Evolutionary conservation across 2,888 invertebrate genomes (phyloP).

Genomic region (Nomada ruficornis): DNA sequence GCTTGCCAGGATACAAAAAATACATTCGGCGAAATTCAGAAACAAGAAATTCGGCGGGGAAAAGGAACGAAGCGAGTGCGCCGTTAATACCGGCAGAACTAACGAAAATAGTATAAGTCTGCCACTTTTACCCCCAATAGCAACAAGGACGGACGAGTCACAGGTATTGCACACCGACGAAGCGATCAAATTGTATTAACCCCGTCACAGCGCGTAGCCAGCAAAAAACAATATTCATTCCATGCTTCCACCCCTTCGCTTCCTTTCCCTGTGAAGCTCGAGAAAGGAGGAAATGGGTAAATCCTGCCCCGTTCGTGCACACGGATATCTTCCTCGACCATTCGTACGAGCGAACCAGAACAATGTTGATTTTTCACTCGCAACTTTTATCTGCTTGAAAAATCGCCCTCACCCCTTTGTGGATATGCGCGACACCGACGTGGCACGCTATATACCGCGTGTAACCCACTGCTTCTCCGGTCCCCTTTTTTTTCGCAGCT

Average conservation of each 20-base stretch:
- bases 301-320: conserved; percentile 57
- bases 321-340: conserved; percentile 58
- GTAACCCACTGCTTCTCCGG: conserved; percentile 29
- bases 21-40: too few species aligned
- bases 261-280: conserved; percentile 38
- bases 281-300: conserved; percentile 62
- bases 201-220: conserved; percentile 18
- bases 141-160: not conserved
- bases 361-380: conserved; percentile 70
- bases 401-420: conserved; percentile 66
- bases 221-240: conserved; percentile 58
- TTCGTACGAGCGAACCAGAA: conserved; percentile 53
- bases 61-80: too few species aligned
- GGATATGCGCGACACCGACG: conserved; percentile 55
- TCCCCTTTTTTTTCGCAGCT: conserved; percentile 10
- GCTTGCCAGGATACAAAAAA: too few species aligned
- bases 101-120: not conserved
- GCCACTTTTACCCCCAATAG: not conserved
- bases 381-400: conserved; percentile 69
- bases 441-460: conserved; percentile 33
- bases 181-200: conserved; percentile 31
- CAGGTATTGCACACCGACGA: not conserved
- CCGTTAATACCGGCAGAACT: too few species aligned
- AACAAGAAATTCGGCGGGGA: too few species aligned
- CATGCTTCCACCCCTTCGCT: conserved; percentile 10